Percentiles rank a stretch among this genome's conserved stretches.
Evolutionary conservation across 2,888 invertebrate genomes (phyloP).

Genomic region (Peribatodes rhomboidaria): DNA sequence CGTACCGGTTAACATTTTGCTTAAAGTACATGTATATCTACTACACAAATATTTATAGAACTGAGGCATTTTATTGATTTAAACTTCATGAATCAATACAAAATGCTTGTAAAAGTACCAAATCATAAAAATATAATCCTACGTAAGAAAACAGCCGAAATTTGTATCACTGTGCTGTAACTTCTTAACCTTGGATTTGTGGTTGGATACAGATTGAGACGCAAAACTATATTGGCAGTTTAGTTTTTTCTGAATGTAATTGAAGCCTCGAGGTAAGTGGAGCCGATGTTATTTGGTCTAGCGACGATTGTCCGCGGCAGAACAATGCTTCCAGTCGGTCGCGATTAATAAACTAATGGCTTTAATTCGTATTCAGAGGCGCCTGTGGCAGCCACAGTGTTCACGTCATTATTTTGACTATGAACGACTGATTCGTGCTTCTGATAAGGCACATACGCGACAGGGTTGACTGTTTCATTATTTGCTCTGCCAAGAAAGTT

Average conservation of each 20-base stretch:
- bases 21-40: no score
- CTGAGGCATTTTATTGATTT: no score
- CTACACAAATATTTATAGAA: no score
- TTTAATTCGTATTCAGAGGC: constrained; percentile 69
- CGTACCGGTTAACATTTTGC: no score
- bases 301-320: constrained; percentile 76
- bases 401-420: constrained; percentile 82
- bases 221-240: constrained; percentile 60
- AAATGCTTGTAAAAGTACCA: no score
- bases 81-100: no score
- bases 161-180: neutral
- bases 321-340: constrained; percentile 75
- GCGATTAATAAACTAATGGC: constrained; percentile 82
- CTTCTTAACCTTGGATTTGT: constrained; percentile 55
- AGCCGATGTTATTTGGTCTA: constrained; percentile 82
- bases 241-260: constrained; percentile 65
- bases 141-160: neutral
- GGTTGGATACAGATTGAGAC: constrained; percentile 60
- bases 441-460: constrained; percentile 76
- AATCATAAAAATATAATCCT: neutral
- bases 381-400: constrained; percentile 54
- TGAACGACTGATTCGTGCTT: constrained; percentile 76
- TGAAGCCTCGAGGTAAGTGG: constrained; percentile 68
- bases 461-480: constrained; percentile 64
- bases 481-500: constrained; percentile 69